These are phyloP conservation scores for Sorex araneus DNA, from an alignment of 2,113 vertebrate species.

Conservation along the genomic window DNA sequence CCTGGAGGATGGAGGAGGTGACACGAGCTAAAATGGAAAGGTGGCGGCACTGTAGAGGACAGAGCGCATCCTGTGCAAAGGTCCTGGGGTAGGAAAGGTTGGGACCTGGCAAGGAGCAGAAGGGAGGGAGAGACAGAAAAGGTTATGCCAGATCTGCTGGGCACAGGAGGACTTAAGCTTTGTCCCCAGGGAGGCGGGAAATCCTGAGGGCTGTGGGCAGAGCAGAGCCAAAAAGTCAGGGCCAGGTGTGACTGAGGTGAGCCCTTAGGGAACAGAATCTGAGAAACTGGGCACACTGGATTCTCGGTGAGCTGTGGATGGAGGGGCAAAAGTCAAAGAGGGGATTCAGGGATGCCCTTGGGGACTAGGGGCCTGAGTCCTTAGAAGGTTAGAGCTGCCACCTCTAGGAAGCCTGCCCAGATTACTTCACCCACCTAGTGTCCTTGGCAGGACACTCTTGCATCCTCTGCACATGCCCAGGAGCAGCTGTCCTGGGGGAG, in stretches of 20 bases:
- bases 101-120: background rate
- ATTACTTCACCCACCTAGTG: background rate
- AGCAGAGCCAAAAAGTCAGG: too few relatives aligned
- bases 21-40: background rate
- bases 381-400: background rate
- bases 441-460: background rate
- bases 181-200: background rate
- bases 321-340: background rate
- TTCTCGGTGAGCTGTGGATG: too few relatives aligned
- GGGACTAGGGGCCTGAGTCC: background rate
- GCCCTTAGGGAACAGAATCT: background rate
- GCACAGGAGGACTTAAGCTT: background rate
- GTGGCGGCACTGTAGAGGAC: too few relatives aligned
- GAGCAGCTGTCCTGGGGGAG: constrained; percentile 26
- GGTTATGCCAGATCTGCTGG: background rate
- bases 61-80: background rate
- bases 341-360: background rate
- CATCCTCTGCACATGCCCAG: background rate
- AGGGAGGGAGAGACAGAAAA: background rate
- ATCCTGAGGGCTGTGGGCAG: background rate
- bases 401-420: constrained; percentile 16
- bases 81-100: background rate
- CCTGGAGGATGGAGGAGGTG: background rate
- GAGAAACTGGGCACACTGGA: too few relatives aligned
- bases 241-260: background rate